phyloP scores from a whole-genome alignment of 2,113 vertebrate genomes.

The Anthoscopus minutus region DNA sequence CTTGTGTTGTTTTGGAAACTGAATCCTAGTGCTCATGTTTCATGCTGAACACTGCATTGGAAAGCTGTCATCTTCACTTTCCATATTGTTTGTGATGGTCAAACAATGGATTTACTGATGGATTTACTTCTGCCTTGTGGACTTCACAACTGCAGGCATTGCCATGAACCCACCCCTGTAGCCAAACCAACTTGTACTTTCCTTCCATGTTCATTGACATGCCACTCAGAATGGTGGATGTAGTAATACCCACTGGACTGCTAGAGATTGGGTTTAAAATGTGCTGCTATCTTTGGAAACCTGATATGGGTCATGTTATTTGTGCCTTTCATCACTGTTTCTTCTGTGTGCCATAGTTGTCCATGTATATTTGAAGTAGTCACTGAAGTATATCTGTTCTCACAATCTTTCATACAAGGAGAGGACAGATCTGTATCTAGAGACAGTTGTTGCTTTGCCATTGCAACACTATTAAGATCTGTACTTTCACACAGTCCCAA shows the following conservation, averaged over 20 bases:
- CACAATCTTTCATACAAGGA: background rate
- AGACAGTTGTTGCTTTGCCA: background rate
- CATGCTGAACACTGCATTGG: background rate
- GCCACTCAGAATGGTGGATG: background rate
- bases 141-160: background rate
- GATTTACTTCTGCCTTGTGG: constrained; percentile 1
- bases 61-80: background rate
- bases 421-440: background rate
- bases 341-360: constrained; percentile 74
- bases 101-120: no score
- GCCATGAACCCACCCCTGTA: background rate
- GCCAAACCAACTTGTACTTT: background rate
- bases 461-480: background rate
- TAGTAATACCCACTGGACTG: constrained; percentile 7
- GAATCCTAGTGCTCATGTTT: background rate
- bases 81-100: background rate
- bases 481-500: background rate
- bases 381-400: background rate
- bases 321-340: constrained; percentile 89
- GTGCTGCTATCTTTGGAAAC: constrained; percentile 73
- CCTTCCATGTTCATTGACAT: background rate
- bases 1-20: background rate
- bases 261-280: constrained; percentile 49
- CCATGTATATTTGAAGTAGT: constrained; percentile 79
- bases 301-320: constrained; percentile 69